phyloP scores from a whole-genome alignment of 2,797 vertebrate species.

The Avahi laniger region DNA sequence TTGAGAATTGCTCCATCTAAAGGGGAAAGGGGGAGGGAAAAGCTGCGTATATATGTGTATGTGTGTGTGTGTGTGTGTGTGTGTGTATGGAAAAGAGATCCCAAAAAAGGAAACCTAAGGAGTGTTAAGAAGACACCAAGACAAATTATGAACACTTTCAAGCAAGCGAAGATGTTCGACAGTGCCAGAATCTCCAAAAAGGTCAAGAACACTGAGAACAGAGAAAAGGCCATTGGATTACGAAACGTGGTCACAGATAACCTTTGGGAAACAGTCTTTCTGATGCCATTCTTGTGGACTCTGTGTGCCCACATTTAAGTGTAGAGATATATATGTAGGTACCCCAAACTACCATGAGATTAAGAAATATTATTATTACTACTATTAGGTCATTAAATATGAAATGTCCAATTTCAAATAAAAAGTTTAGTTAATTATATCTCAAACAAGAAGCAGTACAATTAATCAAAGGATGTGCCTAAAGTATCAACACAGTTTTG shows the following conservation, averaged over 20 bases:
- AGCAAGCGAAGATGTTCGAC: neutral
- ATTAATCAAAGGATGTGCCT: no score
- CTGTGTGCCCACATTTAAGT: neutral
- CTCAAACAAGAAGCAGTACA: no score
- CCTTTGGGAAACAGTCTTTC: neutral
- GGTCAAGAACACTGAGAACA: slow-evolving; percentile 6
- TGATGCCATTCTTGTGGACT: neutral
- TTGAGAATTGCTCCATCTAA: slow-evolving; percentile 48
- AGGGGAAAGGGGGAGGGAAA: neutral
- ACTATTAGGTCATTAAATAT: no score
- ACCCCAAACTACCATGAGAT: neutral
- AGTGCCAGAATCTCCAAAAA: neutral
- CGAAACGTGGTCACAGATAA: neutral
- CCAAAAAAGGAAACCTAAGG: slow-evolving; percentile 24
- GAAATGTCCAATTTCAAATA: no score
- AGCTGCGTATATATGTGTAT: neutral
- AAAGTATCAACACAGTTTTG: no score
- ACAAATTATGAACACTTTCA: slow-evolving; percentile 30
- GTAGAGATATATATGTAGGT: neutral
- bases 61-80: neutral
- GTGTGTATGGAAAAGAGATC: neutral
- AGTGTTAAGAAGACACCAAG: slow-evolving; percentile 14
- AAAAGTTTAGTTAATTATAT: no score
- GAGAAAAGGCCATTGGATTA: neutral
- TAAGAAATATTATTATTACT: neutral